A percentile compares a stretch with the other conserved stretches of the same genome.
Evolutionary conservation across 1,140 invertebrate species (phyloP).

Genomic region (Acromyrmex heyeri): DNA sequence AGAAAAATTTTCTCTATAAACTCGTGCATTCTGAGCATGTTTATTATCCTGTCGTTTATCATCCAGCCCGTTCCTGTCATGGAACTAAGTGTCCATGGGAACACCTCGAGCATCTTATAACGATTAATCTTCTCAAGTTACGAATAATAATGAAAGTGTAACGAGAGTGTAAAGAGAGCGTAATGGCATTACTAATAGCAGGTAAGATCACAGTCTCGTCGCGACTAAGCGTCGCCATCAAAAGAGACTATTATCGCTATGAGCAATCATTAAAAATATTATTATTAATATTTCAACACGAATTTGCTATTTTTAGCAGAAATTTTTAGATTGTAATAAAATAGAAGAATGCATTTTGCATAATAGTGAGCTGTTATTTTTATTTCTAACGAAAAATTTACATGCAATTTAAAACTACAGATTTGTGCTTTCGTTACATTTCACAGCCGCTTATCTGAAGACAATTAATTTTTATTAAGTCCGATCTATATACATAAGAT

Average conservation of each 20-base stretch:
- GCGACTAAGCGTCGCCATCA: neutral
- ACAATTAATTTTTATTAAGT: neutral
- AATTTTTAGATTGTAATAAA: neutral
- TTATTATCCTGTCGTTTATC: constrained; percentile 28
- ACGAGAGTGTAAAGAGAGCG: neutral
- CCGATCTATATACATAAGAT: too few relatives aligned
- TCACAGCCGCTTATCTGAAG: neutral
- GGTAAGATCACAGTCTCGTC: neutral
- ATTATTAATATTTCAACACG: neutral
- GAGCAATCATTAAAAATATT: neutral
- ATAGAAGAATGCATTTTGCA: neutral
- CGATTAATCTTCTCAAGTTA: constrained; percentile 35
- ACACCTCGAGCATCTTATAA: constrained; percentile 16
- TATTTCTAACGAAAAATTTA: neutral
- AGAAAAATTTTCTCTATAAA: neutral
- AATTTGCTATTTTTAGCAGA: neutral
- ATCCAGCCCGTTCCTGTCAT: constrained; percentile 2
- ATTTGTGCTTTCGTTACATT: neutral
- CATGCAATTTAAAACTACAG: neutral
- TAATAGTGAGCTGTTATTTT: neutral
- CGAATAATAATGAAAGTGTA: constrained; percentile 8
- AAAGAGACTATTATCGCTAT: neutral
- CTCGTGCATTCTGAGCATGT: constrained; percentile 3
- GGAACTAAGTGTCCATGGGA: constrained; percentile 15
- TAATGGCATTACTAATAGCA: constrained; percentile 1